These are phyloP conservation scores for Sula dactylatra DNA, from an alignment of 2,113 vertebrate genomes.

Conservation along the genomic window DNA sequence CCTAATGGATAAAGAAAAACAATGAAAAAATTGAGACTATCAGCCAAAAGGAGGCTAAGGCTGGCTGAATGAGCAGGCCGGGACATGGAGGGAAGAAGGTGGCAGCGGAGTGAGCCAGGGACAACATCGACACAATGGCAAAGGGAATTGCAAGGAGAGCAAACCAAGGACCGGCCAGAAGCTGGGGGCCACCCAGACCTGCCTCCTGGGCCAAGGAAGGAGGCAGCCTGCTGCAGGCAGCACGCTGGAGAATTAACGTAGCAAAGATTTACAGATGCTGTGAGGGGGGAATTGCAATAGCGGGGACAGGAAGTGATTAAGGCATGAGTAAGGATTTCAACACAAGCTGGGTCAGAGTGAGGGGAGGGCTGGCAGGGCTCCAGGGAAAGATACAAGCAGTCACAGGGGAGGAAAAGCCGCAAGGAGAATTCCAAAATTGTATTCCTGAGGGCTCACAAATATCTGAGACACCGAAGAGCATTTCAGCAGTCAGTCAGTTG, in stretches of 20 bases:
- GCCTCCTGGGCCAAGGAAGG: not conserved
- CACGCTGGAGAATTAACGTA: not conserved
- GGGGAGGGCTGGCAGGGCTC: not conserved
- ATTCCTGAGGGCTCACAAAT: not conserved
- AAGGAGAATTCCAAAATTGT: not conserved
- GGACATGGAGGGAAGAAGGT: not conserved
- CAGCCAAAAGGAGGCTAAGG: not conserved
- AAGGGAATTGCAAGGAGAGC: not conserved
- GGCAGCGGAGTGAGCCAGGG: not conserved
- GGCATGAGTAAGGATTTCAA: slow-evolving; percentile 25
- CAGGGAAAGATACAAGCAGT: not conserved
- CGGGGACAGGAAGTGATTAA: not conserved
- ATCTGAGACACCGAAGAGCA: not conserved
- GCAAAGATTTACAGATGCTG: not conserved
- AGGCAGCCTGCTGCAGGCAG: not conserved
- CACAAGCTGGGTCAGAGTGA: not conserved
- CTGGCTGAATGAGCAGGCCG: not conserved
- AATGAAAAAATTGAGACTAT: not conserved
- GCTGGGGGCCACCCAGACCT: not conserved
- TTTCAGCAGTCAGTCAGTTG: not conserved
- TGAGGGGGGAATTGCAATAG: not conserved
- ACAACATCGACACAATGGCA: accelerated
- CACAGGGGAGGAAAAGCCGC: not conserved
- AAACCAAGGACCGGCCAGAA: not conserved
- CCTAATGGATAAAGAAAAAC: not conserved